Conservation (phyloP, 2,888 invertebrate genomes). For the Spialia ferax region DNA sequence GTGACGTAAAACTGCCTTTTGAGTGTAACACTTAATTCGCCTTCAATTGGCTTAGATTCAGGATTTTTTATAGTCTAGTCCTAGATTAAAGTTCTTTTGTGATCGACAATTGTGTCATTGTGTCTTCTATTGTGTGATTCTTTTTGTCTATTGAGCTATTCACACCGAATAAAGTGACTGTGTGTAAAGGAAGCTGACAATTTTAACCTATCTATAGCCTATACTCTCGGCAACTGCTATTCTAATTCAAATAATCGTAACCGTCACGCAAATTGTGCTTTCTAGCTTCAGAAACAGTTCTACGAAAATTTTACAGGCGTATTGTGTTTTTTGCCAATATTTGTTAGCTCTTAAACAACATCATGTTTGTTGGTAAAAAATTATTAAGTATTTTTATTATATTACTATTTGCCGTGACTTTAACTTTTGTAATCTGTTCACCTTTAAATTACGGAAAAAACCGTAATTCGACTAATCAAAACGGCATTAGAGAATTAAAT, state of each 20-base stretch:
- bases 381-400: conserved; percentile 51
- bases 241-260: conserved; percentile 39
- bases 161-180: conserved; percentile 73
- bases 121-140: conserved; percentile 64
- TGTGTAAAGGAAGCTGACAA: conserved; percentile 72
- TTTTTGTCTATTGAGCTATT: conserved; percentile 80
- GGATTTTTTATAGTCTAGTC: conserved; percentile 10
- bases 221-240: conserved; percentile 43
- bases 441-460: conserved; percentile 65
- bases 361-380: conserved; percentile 36
- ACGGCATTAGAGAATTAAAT: conserved; percentile 72
- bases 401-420: conserved; percentile 64
- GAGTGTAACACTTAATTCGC: neutral
- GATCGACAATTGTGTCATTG: conserved; percentile 53
- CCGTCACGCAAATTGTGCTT: conserved; percentile 46
- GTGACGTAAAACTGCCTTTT: neutral
- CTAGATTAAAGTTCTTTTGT: conserved; percentile 30
- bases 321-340: conserved; percentile 47
- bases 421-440: conserved; percentile 47
- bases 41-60: conserved; percentile 5
- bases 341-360: conserved; percentile 52
- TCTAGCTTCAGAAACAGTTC: conserved; percentile 42
- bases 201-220: conserved; percentile 49
- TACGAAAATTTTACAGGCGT: conserved; percentile 37
- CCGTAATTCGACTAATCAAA: conserved; percentile 78